A percentile compares a stretch with the other conserved stretches of the same genome.
Conservation (phyloP, 53 echinoderm and acorn worm genomes). For the Pentamera pediparva region DNA sequence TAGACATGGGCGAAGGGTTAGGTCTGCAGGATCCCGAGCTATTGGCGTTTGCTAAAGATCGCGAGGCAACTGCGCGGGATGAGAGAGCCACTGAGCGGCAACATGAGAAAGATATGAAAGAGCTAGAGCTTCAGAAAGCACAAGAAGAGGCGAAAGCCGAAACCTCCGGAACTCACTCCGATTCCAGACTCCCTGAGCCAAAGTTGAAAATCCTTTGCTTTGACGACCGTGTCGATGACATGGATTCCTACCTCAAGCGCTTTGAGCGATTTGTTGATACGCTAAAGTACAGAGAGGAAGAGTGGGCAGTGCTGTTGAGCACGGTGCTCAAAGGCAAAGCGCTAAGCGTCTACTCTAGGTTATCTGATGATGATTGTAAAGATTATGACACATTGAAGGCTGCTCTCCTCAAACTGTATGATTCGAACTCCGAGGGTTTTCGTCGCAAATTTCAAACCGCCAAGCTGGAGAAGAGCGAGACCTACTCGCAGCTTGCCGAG, state of each 20-base stretch:
- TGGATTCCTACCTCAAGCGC: constrained; percentile 52
- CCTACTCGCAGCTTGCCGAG: constrained; percentile 31
- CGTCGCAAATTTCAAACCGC: constrained; percentile 45
- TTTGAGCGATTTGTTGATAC: constrained; percentile 49
- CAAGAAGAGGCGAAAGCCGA: not conserved
- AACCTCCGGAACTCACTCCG: not conserved
- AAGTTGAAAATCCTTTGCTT: constrained; percentile 49
- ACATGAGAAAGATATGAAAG: not conserved
- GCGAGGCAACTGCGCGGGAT: not conserved
- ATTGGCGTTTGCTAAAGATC: constrained; percentile 19
- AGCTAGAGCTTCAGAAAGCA: constrained; percentile 3
- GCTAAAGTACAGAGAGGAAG: constrained; percentile 38
- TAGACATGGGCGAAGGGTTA: not conserved
- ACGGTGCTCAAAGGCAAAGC: constrained; percentile 55
- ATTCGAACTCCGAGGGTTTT: constrained; percentile 51
- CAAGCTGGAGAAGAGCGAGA: constrained; percentile 32
- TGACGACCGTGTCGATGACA: constrained; percentile 54
- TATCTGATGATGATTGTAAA: constrained; percentile 36
- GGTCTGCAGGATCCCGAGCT: constrained; percentile 6
- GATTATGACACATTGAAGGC: constrained; percentile 31
- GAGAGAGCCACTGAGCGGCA: constrained; percentile 15
- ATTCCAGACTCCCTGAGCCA: not conserved
- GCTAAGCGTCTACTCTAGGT: constrained; percentile 40
- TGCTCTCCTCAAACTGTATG: constrained; percentile 33
- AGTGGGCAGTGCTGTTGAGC: constrained; percentile 47